Evolutionary conservation across 1,140 invertebrate species (phyloP), one percentile per base, ranked within the genome.

Genomic region (Aphelenchoides besseyi): DNA sequence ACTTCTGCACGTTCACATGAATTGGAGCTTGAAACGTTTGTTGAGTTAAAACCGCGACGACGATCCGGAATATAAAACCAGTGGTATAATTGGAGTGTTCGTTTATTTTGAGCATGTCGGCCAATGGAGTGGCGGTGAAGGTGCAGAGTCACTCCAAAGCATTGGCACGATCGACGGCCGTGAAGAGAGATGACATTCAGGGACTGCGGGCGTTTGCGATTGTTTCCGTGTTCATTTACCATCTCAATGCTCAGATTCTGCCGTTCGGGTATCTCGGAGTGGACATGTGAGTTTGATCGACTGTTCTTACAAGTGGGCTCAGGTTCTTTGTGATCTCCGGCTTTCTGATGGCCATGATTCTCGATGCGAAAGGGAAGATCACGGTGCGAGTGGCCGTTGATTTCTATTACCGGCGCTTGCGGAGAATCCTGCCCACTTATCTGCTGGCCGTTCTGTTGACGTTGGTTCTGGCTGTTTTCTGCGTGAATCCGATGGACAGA

Each of bases 291-390:
- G 41, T 48, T 48, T 48, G 41, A 48, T 48, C 12, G 41, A 12
- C 41, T 48, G 12, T 48, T 48, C 23, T 23, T 48, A 16, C 41
- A 29, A 33, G 37, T 41, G 37, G 5, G 5, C n/a, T 12, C 18
- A 59, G 55, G 55, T 59, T 59, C 55, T 59, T 59, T 33, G 55
- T 59, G 55, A 59, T 59, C 55, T 59, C 55, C 5, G 55, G 55
- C 55, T 59, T 59, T 23, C 18, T 59, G 55, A 59, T 59, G 55
- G 5, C 5, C 26, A 5, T 8, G 5, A 59, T 59, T 59, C 23
- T 59, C 5, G 23, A 23, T 23, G 12, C 5, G 18, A 18, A 59
- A 59, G 55, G 18, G 18, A 5, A 23, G 23, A 48, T 48, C 41
- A 48, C 41, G 41, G 12, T 12, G 41, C 41, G 41, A 48, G 41